phyloP scores from a whole-genome alignment of 2,113 vertebrate genomes.

The Pteruthius melanotis region DNA sequence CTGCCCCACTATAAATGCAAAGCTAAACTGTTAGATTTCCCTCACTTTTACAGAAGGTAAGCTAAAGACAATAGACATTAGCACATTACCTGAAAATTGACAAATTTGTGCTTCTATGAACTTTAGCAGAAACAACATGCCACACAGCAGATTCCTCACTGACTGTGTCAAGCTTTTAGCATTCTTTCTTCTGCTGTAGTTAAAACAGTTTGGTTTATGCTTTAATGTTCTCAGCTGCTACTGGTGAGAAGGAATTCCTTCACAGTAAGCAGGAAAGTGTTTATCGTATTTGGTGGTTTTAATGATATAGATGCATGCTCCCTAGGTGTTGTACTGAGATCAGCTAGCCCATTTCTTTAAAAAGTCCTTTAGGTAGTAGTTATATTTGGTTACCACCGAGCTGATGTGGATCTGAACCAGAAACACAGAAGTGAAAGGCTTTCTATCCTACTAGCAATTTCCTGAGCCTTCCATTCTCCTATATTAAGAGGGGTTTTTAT shows the following conservation, averaged over 20 bases:
- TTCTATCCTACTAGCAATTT: slow-evolving; percentile 53
- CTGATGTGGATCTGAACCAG: slow-evolving; percentile 47
- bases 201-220: slow-evolving; percentile 3
- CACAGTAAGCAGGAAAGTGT: background rate
- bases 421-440: slow-evolving; percentile 39
- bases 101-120: background rate
- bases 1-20: background rate
- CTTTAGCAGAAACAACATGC: background rate
- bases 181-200: background rate
- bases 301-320: background rate
- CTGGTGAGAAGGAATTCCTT: background rate
- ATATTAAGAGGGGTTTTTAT: slow-evolving; percentile 44
- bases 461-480: slow-evolving; percentile 47
- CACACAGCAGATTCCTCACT: background rate
- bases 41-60: background rate
- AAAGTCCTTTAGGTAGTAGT: slow-evolving; percentile 10
- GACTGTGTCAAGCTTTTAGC: background rate
- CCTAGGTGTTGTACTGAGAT: background rate
- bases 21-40: background rate
- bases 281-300: background rate
- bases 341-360: slow-evolving; percentile 13
- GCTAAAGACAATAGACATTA: background rate
- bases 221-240: background rate
- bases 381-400: slow-evolving; percentile 15
- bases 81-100: background rate